These are phyloP conservation scores for Dermatophagoides farinae DNA, from an alignment of 1,140 invertebrate species.

Conservation along the genomic window DNA sequence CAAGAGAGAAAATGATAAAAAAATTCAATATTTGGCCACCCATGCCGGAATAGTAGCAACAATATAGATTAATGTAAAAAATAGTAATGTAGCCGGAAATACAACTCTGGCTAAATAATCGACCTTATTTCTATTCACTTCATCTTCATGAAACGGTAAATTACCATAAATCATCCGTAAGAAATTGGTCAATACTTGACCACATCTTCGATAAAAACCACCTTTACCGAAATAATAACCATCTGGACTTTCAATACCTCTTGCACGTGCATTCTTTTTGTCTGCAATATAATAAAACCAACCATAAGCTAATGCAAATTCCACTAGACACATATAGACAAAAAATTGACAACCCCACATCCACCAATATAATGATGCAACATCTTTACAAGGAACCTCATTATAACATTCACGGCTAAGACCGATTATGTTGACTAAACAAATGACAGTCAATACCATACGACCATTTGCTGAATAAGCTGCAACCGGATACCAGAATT, in stretches of 20 bases:
- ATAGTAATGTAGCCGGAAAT: background rate
- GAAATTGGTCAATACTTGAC: background rate
- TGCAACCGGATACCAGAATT: conserved; percentile 18
- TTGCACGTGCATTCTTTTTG: background rate
- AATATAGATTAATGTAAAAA: conserved; percentile 5
- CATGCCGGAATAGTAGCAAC: background rate
- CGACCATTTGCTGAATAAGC: conserved; percentile 16
- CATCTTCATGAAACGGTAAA: conserved; percentile 4
- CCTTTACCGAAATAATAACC: background rate
- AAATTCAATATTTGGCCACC: background rate
- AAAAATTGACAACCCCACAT: conserved; percentile 6
- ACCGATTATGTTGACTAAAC: background rate
- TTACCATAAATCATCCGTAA: background rate
- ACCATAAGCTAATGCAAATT: conserved; percentile 4
- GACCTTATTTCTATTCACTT: conserved; percentile 10
- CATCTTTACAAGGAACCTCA: background rate
- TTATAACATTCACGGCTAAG: background rate
- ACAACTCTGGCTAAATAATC: conserved; percentile 9
- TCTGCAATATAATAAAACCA: conserved; percentile 9
- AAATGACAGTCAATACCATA: background rate
- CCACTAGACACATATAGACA: conserved; percentile 7
- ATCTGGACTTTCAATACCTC: background rate
- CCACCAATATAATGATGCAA: conserved; percentile 12
- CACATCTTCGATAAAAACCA: background rate
- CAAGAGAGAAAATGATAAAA: no score